A percentile compares a stretch with the other conserved stretches of the same genome.
Evolutionary conservation across 2,113 vertebrate genomes (phyloP).

Genomic region (Ivindomyrus marchei): DNA sequence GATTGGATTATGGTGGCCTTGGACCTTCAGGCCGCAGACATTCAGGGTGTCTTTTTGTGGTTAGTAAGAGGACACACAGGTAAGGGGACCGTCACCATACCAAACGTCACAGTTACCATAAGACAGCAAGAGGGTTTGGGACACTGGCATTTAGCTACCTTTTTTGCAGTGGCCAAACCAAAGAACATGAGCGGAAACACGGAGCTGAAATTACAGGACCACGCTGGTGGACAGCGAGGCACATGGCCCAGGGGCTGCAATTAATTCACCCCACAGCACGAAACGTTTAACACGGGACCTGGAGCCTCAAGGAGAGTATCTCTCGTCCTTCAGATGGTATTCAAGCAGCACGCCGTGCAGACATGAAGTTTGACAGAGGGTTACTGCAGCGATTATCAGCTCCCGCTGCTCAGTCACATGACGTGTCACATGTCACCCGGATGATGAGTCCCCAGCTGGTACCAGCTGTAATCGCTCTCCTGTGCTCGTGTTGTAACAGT

Average conservation of each 20-base stretch:
- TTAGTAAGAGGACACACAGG: background rate
- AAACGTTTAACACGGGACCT: background rate
- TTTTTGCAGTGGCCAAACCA: background rate
- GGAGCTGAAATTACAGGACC: background rate
- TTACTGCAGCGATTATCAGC: constrained; percentile 8
- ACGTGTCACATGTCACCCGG: constrained; percentile 8
- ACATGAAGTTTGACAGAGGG: background rate
- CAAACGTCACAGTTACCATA: background rate
- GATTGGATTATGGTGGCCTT: background rate
- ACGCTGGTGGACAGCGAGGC: background rate
- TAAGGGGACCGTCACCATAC: background rate
- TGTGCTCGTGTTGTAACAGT: constrained; percentile 5
- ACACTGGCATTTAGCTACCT: background rate
- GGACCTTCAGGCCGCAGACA: background rate
- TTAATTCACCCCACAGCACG: background rate
- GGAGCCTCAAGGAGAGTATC: background rate
- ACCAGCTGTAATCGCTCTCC: constrained; percentile 7
- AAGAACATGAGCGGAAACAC: background rate
- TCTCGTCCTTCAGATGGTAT: background rate
- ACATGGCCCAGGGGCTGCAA: background rate
- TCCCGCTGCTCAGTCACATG: background rate
- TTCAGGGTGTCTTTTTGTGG: background rate
- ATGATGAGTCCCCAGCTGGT: constrained; percentile 1
- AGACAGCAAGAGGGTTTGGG: background rate
- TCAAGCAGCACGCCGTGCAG: background rate